A percentile compares a stretch with the other conserved stretches of the same genome.
These are phyloP conservation scores for Sussaba pulchella DNA, from an alignment of 2,888 invertebrate genomes.

Conservation along the genomic window DNA sequence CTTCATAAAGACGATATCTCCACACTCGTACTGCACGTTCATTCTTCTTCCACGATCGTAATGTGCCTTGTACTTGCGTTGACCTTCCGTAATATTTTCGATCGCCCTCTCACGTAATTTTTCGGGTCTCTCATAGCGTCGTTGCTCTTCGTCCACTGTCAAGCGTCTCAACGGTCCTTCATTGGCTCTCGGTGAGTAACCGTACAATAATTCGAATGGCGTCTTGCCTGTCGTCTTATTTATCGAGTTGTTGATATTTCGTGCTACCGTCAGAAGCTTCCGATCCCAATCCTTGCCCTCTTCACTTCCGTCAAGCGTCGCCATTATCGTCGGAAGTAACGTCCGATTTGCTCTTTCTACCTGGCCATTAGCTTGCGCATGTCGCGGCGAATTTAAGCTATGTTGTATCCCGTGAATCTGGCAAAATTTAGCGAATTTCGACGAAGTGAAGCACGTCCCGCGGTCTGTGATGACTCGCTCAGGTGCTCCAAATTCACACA, in stretches of 20 bases:
- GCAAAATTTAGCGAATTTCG: not conserved
- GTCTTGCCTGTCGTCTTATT: conserved; percentile 63
- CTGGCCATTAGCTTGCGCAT: not conserved
- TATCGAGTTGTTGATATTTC: conserved; percentile 29
- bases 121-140: conserved; percentile 34
- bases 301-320: conserved; percentile 4
- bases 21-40: conserved; percentile 37
- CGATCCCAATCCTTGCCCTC: conserved; percentile 36
- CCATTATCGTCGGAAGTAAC: conserved; percentile 5
- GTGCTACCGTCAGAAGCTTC: conserved; percentile 8
- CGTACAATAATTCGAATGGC: conserved; percentile 61
- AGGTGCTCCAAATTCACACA: conserved; percentile 42
- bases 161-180: conserved; percentile 21
- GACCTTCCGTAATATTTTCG: conserved; percentile 26
- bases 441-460: not conserved
- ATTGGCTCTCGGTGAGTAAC: conserved; percentile 26
- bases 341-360: not conserved
- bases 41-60: conserved; percentile 42
- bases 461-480: not conserved
- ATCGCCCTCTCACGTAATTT: conserved; percentile 24
- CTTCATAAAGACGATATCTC: conserved; percentile 42
- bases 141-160: conserved; percentile 24
- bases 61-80: conserved; percentile 27
- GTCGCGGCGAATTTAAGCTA: not conserved
- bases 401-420: not conserved